These are phyloP conservation scores for Epizoanthus fatuus DNA, from an alignment of 92 coral and sea anemone genomes.

Conservation along the genomic window DNA sequence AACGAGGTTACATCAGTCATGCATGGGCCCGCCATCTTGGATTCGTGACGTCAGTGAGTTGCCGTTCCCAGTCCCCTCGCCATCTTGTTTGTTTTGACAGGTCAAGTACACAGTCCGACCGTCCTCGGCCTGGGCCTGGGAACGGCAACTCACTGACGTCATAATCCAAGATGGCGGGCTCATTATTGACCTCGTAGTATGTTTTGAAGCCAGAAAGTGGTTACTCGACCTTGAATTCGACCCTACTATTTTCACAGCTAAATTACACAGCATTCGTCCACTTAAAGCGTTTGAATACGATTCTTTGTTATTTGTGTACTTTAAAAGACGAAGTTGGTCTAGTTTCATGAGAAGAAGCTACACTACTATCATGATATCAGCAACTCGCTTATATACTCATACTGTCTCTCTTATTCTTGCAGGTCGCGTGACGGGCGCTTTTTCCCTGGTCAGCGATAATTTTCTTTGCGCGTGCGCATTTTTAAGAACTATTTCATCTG, in stretches of 20 bases:
- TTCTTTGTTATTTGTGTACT: not conserved
- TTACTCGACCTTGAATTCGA: slow-evolving; percentile 8
- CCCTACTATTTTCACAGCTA: slow-evolving; percentile 3
- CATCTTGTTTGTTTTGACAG: no score
- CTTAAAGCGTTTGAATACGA: not conserved
- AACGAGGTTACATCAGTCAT: no score
- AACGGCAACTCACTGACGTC: no score
- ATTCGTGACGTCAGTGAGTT: no score
- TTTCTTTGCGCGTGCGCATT: slow-evolving; percentile 14
- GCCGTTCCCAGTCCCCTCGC: no score
- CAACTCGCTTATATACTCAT: slow-evolving; percentile 15
- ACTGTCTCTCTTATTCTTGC: slow-evolving; percentile 10
- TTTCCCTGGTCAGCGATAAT: slow-evolving; percentile 11
- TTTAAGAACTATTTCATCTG: not conserved
- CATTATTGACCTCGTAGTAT: no score
- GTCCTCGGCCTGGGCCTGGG: no score
- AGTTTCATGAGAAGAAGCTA: slow-evolving; percentile 8
- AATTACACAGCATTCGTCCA: not conserved
- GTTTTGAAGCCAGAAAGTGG: slow-evolving; percentile 11
- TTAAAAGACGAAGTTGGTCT: not conserved
- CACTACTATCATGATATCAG: slow-evolving; percentile 5
- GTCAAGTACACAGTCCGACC: no score
- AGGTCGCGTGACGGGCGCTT: slow-evolving; percentile 9
- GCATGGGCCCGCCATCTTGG: no score
- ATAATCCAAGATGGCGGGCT: no score